A percentile compares a stretch with the other conserved stretches of the same genome.
These are phyloP conservation scores for Hyposmocoma kahamanoa DNA, from an alignment of 1,140 invertebrate genomes.

Conservation along the genomic window DNA sequence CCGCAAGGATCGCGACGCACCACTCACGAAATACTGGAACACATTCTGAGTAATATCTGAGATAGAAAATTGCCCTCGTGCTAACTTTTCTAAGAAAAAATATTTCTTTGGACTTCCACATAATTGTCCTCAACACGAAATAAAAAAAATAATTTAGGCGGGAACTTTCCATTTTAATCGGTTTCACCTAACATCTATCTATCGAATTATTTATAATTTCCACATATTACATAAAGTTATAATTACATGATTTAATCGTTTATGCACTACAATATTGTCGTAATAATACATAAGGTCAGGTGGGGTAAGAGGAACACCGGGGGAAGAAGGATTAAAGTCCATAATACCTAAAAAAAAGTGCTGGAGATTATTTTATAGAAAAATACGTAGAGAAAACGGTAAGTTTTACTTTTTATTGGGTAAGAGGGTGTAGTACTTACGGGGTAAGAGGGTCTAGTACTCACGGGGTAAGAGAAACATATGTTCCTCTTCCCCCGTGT, in stretches of 20 bases:
- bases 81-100: not conserved
- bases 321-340: no score
- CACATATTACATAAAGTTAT: constrained; percentile 7
- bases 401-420: no score
- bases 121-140: not conserved
- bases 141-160: constrained; percentile 23
- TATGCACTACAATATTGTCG: constrained; percentile 59
- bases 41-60: constrained; percentile 62
- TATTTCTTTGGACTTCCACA: not conserved
- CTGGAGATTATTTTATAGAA: no score
- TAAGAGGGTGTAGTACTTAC: no score
- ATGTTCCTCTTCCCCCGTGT: no score
- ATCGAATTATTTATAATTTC: constrained; percentile 25
- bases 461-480: no score
- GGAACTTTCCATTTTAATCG: constrained; percentile 27
- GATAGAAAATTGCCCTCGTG: constrained; percentile 41
- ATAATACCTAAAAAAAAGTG: no score
- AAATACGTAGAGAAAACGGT: no score
- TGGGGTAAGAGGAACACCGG: no score
- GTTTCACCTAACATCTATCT: constrained; percentile 32
- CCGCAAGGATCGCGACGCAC: constrained; percentile 41
- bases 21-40: constrained; percentile 42
- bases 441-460: no score
- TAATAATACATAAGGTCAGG: constrained; percentile 53
- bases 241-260: constrained; percentile 33